phyloP scores from a whole-genome alignment of 2,113 vertebrate genomes.

The Plecotus auritus region DNA sequence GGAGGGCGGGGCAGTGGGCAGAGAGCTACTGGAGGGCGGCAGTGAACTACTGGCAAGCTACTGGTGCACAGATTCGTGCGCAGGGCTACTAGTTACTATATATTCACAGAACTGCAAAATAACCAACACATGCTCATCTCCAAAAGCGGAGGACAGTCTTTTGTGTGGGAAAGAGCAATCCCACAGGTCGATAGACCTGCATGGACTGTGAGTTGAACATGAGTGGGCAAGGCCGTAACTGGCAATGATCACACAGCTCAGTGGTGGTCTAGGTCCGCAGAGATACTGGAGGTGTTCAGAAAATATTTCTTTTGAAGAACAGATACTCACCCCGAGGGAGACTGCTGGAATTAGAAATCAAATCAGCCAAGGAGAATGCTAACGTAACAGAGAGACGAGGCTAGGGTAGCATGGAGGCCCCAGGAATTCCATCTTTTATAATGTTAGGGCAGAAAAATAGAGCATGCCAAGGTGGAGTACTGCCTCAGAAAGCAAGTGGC shows the following conservation, averaged over 20 bases:
- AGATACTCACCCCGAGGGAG: background rate
- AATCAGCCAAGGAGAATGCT: background rate
- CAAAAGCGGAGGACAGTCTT: background rate
- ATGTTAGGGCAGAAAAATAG: background rate
- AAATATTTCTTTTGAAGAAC: background rate
- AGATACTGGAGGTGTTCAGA: background rate
- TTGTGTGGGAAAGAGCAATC: no score
- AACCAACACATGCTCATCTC: no score
- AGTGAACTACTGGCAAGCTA: no score
- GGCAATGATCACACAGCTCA: rapidly evolving
- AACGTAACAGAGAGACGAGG: background rate
- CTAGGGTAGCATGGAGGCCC: rapidly evolving
- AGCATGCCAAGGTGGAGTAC: background rate
- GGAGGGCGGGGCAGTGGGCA: no score
- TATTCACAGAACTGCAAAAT: no score
- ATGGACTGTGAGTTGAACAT: background rate
- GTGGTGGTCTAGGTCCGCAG: rapidly evolving
- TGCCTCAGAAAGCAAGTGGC: background rate
- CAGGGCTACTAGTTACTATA: rapidly evolving
- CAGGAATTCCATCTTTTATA: background rate
- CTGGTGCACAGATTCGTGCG: no score
- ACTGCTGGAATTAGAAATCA: background rate
- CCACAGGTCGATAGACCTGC: rapidly evolving
- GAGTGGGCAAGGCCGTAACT: rapidly evolving
- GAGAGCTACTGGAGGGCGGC: no score